A percentile compares a stretch with the other conserved stretches of the same genome.
phyloP scores from a whole-genome alignment of 2,888 invertebrate species.

The Stomorhina lunata region DNA sequence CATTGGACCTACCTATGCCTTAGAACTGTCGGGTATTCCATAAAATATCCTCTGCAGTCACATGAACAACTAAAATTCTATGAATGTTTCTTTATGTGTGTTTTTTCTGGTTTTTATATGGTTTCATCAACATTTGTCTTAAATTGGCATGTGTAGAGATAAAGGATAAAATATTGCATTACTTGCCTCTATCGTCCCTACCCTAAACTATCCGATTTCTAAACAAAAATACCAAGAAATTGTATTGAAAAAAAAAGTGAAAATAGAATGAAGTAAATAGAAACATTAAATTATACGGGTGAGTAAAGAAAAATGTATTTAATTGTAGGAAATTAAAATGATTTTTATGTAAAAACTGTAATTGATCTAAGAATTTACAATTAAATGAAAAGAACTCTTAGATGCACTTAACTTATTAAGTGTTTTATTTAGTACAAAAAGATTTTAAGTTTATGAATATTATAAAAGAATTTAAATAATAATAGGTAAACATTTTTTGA shows the following conservation, averaged over 20 bases:
- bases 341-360: slow-evolving; percentile 12
- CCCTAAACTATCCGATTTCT: neutral
- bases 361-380: neutral
- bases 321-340: slow-evolving; percentile 32
- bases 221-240: neutral
- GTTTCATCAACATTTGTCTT: slow-evolving; percentile 60
- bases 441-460: no score
- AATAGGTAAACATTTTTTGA: no score
- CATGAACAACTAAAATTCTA: neutral
- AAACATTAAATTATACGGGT: slow-evolving; percentile 29
- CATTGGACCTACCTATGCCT: neutral
- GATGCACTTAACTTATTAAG: no score
- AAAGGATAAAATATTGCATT: slow-evolving; percentile 53
- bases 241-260: neutral
- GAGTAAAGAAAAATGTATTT: slow-evolving; percentile 25
- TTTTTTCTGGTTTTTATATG: slow-evolving; percentile 39
- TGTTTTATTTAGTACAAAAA: no score
- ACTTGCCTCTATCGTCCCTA: neutral
- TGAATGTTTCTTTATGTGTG: slow-evolving; percentile 12
- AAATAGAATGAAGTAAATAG: neutral
- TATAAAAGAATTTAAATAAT: no score
- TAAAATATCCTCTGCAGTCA: no score
- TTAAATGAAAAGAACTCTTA: no score
- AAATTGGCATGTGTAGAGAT: slow-evolving; percentile 58
- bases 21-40: neutral